Base-by-base conservation (phyloP, 2,113 vertebrate genomes). In the Blennius ocellaris region DNA sequence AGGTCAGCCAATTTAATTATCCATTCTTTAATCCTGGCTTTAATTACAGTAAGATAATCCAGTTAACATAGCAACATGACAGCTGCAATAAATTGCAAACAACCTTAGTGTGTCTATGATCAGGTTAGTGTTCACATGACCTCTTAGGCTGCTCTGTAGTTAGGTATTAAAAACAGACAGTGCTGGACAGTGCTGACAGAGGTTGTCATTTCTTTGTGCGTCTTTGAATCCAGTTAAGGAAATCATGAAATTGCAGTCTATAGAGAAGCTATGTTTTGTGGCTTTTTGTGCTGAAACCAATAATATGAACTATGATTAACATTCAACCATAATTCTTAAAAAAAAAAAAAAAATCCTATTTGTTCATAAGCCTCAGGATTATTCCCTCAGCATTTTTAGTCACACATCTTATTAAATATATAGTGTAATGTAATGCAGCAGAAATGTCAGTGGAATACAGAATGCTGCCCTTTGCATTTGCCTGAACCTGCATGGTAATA, bases 401-500 rank as follows among this genome's bases (percentile, higher is more conserved):
- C 14, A 7, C 70, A 58, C 11, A 53, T 54, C 50, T 60, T 59
- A 57, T 47, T 61, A 50, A 76, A 67, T 43, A 69, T 37, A 65
- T 48, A 44, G 38, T 62, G n/a, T 69, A 60, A 53, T 51, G 63
- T 61, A 70, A 67, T 70, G 11, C 45, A 15, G 43, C 69, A 63
- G 68, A 79, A 83, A 76, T 80, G 72, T 54, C 74, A 69, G 38
- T 10, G 40, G 73, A 78, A 71, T 51, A 82, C 58, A 63, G 43
- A 84, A 65, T 65, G 61, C 37, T 70, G 48, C 62, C 69, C 66
- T 77, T 81, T 80, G 54, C 57, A 69, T 78, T 52, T 75, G 38
- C 81, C 67, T 87, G 69, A 89, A 81, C 73, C 73, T 45, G 41
- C 66, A 82, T 81, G 74, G 39, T 82, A 81, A 90, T 88, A 69